Evolutionary conservation across 1,140 invertebrate genomes (phyloP), one percentile per base, ranked within the genome.

Genomic region (Aradophagus sp.): DNA sequence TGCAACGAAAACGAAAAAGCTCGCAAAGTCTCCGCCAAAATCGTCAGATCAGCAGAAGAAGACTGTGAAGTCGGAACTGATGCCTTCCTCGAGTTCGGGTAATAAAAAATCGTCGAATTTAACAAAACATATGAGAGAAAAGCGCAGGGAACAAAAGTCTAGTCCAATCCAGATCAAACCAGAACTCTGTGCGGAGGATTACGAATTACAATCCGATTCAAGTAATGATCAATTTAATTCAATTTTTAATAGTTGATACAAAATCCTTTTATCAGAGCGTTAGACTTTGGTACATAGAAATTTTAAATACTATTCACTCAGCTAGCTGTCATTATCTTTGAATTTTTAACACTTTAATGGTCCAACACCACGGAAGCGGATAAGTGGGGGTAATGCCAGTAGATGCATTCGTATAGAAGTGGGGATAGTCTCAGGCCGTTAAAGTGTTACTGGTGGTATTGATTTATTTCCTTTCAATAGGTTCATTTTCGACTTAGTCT

Each of bases 41-140:
- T 42, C 68, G 1, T 29, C 50, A 16, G 74, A 77, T 58, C 56
- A 73, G 14, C 62, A 62, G 11, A 76, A 70, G 6, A 79, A 74
- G 69, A 17, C 44, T 11, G 26, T 74, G 1, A 81, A 80, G 68
- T 59, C 52, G 23, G 56, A 59, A 10, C 48, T 58, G 41, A 39
- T 52, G n/a, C 4, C 36, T 10, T 31, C 4, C n/a, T 17, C 45
- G 13, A 17, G n/a, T 13, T 38, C 55, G 16, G 35, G 7, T 6
- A 26, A 5, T 1, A 38, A 80, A 74, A 70, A 80, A 47, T 14
- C 62, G 32, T 16, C 63, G 23, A 8, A 58, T 26, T 31, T 55
- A 38, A 11, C 75, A 13, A 85, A 80, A 75, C 78, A 26, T 53
- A 79, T 82, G 48, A 68, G 76, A 29, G 82, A 84, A 19, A 81